Conservation (phyloP, 2,113 vertebrate genomes). For the Lepisosteus osseus region DNA sequence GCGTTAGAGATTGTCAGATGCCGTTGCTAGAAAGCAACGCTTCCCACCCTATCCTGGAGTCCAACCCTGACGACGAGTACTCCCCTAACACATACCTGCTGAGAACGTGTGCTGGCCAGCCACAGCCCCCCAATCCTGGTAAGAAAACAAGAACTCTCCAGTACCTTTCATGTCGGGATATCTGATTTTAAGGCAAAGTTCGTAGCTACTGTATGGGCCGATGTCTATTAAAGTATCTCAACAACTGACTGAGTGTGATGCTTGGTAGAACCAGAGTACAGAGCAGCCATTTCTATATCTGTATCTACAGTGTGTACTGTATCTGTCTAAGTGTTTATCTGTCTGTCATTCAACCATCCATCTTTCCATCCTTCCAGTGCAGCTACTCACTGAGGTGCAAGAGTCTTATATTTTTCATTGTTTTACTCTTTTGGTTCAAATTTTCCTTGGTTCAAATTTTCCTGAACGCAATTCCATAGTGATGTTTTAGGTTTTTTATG, state of each 20-base stretch:
- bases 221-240: background rate
- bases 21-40: constrained; percentile 98
- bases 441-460: no score
- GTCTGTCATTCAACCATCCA: background rate
- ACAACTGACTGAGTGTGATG: no score
- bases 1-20: constrained; percentile 89
- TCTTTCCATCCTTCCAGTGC: constrained; percentile 18
- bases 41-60: constrained; percentile 96
- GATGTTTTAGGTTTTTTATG: no score
- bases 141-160: constrained; percentile 60
- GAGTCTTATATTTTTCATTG: no score
- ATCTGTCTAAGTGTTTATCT: no score
- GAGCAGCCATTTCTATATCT: no score
- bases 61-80: constrained; percentile 91
- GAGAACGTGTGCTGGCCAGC: constrained; percentile 80
- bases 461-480: no score
- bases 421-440: no score
- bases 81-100: constrained; percentile 90
- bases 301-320: no score
- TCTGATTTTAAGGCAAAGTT: no score
- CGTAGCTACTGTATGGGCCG: background rate
- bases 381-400: no score
- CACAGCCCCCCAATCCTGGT: constrained; percentile 83
- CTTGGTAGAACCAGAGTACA: no score
- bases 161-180: constrained; percentile 2